Base-by-base conservation (phyloP, 2,113 vertebrate species). In the Hylia prasina region DNA sequence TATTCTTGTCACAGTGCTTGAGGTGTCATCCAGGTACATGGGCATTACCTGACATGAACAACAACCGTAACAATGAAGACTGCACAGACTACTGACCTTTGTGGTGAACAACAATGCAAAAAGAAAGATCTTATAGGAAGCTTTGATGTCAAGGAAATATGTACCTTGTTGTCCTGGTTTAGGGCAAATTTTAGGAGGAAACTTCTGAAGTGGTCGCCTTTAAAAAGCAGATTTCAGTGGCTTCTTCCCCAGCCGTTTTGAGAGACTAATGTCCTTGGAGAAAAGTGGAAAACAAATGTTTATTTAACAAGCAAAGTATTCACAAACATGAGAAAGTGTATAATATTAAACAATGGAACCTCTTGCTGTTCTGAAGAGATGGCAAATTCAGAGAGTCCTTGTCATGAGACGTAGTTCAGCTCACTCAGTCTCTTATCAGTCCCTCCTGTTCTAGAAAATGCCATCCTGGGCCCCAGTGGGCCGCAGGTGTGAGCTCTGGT, bases 381-480 rank as follows among this genome's bases (percentile, higher is more conserved):
- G 24, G 35, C 11, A 60, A 60, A 60, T 27, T 37, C 35, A 27
- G 16, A 57, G 35, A 37, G 10, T 19, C 58, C 58, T 27, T 18
- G 7, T 27, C 6, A 8, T 39, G 58, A 11, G 24, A 16, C 39
- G 24, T 13, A 27, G 11, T 35, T 60, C 3, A 3, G 24, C 35
- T 60, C 4, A 2, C 10, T 18, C n/a, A 37, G n/a, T 37, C 57
- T 37, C n/a, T 10, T 6, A 58, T 35, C 56, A 24, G 23, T 35
- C 15, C n/a, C 15, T 35, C 56, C n/a, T 18, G 24, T 12, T 10
- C 23, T 60, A 15, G n/a, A 37, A 60, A 60, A 37, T 25, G 23
- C 23, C 5, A 2, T 60, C n/a, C 23, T 4, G 10, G 15, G 23
- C 57, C 7, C 15, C 1, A 2, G 10, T 25, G 57, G n/a, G 57